Evolutionary conservation across 2,797 vertebrate species (phyloP).

Genomic region (Lacerta viridis): DNA sequence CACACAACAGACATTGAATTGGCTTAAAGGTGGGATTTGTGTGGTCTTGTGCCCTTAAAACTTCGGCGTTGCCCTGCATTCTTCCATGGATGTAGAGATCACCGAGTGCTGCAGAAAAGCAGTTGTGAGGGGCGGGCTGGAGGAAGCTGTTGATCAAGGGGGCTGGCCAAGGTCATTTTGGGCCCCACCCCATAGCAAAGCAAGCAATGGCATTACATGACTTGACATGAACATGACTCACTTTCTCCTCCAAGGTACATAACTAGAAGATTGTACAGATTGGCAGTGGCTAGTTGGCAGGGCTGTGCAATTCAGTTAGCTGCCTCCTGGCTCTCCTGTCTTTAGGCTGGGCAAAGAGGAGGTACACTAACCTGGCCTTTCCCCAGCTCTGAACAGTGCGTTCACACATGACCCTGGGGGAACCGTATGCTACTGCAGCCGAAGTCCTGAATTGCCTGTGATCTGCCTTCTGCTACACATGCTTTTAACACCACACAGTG

Average conservation of each 20-base stretch:
- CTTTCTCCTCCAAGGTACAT: conserved; percentile 83
- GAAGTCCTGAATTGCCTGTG: conserved; percentile 70
- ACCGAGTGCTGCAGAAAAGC: not conserved
- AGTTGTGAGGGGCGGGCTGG: not conserved
- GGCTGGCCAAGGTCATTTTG: conserved; percentile 19
- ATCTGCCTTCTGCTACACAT: conserved; percentile 77
- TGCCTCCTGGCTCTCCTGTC: conserved; percentile 70
- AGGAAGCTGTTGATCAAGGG: not conserved
- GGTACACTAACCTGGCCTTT: conserved; percentile 55
- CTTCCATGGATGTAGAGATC: not conserved
- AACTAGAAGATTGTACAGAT: conserved; percentile 80
- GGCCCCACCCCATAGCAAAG: conserved; percentile 57
- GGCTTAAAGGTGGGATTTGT: not conserved
- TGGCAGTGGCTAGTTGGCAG: conserved; percentile 76
- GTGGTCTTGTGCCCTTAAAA: not conserved
- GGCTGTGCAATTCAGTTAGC: conserved; percentile 74
- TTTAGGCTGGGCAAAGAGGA: conserved; percentile 61
- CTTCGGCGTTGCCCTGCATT: not conserved
- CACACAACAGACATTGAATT: not conserved
- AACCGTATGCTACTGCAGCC: conserved; percentile 68
- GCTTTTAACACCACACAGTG: conserved; percentile 81
- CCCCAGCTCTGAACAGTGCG: conserved; percentile 65
- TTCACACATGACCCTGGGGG: conserved; percentile 72
- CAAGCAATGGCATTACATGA: conserved; percentile 82
- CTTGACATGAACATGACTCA: conserved; percentile 79